phyloP scores from a whole-genome alignment of 2,113 vertebrate genomes.

The Callionymus lyra region DNA sequence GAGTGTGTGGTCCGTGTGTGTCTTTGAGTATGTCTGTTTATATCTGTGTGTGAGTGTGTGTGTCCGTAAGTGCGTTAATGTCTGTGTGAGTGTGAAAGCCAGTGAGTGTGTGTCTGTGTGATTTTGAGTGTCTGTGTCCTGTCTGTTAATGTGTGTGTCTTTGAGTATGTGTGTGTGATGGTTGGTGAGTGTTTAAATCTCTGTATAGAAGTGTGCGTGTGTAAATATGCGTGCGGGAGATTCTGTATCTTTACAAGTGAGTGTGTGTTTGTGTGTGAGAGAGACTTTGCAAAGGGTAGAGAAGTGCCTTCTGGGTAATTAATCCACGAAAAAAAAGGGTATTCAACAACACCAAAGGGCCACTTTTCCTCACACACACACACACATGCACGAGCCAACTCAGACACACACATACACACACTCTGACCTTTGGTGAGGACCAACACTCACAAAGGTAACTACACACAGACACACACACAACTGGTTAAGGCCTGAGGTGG shows the following conservation, averaged over 20 bases:
- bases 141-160: too few relatives aligned
- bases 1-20: too few relatives aligned
- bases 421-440: conserved; percentile 14
- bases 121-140: too few relatives aligned
- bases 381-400: neutral
- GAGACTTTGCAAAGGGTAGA: neutral
- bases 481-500: conserved; percentile 24
- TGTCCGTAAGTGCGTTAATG: too few relatives aligned
- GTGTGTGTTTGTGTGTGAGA: neutral
- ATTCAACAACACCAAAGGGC: neutral
- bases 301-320: neutral
- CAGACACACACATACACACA: neutral
- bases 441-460: conserved; percentile 4
- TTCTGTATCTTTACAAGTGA: neutral
- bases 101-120: too few relatives aligned
- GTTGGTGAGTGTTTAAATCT: too few relatives aligned
- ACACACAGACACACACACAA: conserved; percentile 4
- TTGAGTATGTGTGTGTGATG: too few relatives aligned
- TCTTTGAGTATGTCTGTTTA: too few relatives aligned
- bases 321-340: neutral
- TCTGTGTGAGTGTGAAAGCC: too few relatives aligned
- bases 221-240: too few relatives aligned
- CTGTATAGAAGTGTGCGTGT: too few relatives aligned
- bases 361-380: neutral
- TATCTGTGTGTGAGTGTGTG: too few relatives aligned